Percentiles rank a stretch among this genome's conserved stretches.
These are phyloP conservation scores for Otocyon megalotis DNA, from an alignment of 2,113 vertebrate genomes.

Conservation along the genomic window DNA sequence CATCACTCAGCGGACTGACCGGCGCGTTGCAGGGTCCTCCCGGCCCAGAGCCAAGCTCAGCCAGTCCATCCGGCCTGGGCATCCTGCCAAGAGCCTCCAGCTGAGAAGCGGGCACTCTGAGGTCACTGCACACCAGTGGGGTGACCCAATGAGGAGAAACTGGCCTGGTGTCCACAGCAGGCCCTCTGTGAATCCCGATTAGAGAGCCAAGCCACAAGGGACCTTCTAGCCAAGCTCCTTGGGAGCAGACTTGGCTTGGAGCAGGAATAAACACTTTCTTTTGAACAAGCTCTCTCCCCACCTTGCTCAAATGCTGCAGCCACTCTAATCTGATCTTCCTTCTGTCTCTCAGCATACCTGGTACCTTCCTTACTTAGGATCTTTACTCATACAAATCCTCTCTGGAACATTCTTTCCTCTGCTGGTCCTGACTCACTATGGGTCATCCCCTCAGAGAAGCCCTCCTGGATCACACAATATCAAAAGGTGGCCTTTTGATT, in stretches of 20 bases:
- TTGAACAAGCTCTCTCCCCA: rapidly evolving
- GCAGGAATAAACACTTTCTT: not conserved
- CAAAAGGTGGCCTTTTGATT: not conserved
- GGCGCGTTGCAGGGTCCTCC: not conserved
- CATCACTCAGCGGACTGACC: not conserved
- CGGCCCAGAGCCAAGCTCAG: not conserved
- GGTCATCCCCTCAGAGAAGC: not conserved
- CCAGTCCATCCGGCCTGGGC: rapidly evolving
- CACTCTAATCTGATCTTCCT: not conserved
- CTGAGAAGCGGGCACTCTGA: not conserved
- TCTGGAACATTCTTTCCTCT: not conserved
- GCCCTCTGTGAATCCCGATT: not conserved
- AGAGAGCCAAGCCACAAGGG: not conserved
- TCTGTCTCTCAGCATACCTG: not conserved
- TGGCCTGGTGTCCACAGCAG: not conserved
- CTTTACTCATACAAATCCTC: not conserved
- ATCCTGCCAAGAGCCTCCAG: not conserved
- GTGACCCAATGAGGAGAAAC: not conserved
- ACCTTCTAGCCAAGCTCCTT: not conserved
- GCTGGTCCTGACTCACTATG: not conserved
- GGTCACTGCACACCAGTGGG: not conserved
- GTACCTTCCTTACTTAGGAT: not conserved
- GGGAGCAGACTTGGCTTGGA: not conserved
- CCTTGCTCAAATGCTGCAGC: not conserved
- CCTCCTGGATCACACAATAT: not conserved